These are phyloP conservation scores for Epizoanthus fatuus DNA, from an alignment of 92 coral and sea anemone species.

Conservation along the genomic window DNA sequence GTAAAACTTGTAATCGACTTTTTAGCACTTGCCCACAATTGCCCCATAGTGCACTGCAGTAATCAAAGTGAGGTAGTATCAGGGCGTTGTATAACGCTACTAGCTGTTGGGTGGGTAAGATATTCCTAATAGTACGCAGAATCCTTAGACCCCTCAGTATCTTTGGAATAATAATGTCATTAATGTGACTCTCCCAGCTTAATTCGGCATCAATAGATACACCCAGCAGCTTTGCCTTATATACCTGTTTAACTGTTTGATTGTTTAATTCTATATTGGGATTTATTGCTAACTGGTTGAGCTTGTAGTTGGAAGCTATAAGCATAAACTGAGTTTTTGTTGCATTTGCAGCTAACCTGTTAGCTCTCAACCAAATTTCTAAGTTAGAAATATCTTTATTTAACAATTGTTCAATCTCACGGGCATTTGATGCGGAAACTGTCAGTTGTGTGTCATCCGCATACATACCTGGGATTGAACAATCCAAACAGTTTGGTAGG, in stretches of 20 bases:
- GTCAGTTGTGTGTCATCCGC: slow-evolving; percentile 57
- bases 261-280: neutral
- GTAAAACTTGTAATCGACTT: neutral
- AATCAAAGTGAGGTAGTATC: too few relatives aligned
- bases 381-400: neutral
- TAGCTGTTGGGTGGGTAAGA: slow-evolving; percentile 1
- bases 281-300: neutral
- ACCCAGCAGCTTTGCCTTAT: neutral
- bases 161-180: neutral
- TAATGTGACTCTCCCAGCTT: neutral
- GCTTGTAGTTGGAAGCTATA: neutral
- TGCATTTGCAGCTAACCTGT: too few relatives aligned
- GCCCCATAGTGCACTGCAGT: neutral
- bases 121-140: neutral
- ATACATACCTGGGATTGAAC: slow-evolving; percentile 39
- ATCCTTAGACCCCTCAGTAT: slow-evolving; percentile 10
- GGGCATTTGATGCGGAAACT: slow-evolving; percentile 24
- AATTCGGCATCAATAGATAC: neutral
- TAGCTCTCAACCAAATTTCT: neutral
- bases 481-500: slow-evolving; percentile 45
- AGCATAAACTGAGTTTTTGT: too few relatives aligned
- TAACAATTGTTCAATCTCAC: slow-evolving; percentile 22
- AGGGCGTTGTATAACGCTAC: neutral
- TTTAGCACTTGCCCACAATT: neutral
- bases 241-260: neutral